Evolutionary conservation across 2,888 invertebrate species (phyloP), one percentile per base, ranked within the genome.

Genomic region (Hydriomena furcata): DNA sequence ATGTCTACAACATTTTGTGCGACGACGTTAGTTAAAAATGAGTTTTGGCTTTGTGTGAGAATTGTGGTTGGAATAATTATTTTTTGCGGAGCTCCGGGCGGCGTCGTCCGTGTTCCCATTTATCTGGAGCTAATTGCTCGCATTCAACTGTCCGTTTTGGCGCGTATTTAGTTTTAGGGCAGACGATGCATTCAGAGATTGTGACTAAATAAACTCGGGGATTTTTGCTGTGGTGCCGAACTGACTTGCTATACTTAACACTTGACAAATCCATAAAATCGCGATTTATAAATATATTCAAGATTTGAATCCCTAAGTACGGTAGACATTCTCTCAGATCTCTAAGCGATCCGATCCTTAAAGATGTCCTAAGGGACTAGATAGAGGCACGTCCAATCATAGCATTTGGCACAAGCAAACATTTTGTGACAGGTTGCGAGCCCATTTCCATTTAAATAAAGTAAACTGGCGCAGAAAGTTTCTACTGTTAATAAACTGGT

Each of bases 121-220:
- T 79, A 76, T 77, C 68, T 75, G 56, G 56, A 71, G 71, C 65
- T 75, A 79, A 78, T 79, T 74, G 71, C 71, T 74, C 66, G 71
- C 72, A 76, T 75, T 74, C 73, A 73, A 58, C 68, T 71, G 71
- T 68, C 68, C 68, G 62, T 66, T 73, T 70, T 45, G 62, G 60
- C 55, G 61, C 61, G 65, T 71, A 61, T 73, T 66, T 65, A 66
- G 68, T 64, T 73, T 72, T 65, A 61, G 62, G 59, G 55, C 58
- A 47, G 46, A 42, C 32, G 52, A 37, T 55, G 48, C 48, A 48
- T 48, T 41, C 48, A 41, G 41, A 48, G 34, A 47, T 28, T 37
- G 36, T 23, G 21, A 47, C 34, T 40, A 35, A 40, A 47, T 43
- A 43, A 32, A 31, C 40, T 41, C 4, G 17, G 36, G 17, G 12